Evolutionary conservation across 2,888 invertebrate genomes (phyloP).

Genomic region (Alloscopus bannaensis): DNA sequence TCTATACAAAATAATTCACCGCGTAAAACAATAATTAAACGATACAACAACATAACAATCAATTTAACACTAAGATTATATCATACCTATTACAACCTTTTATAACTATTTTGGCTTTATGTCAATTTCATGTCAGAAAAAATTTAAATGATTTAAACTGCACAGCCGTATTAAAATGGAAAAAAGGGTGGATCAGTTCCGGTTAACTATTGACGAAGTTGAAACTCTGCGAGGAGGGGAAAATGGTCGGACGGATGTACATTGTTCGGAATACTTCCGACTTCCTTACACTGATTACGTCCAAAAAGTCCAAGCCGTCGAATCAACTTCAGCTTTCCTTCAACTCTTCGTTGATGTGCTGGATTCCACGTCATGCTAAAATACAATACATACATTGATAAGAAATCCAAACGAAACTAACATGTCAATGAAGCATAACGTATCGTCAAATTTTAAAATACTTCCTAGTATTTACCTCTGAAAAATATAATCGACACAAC

Average conservation of each 20-base stretch:
- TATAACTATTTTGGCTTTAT: too few species aligned
- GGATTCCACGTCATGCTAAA: constrained; percentile 70
- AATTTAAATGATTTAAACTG: too few species aligned
- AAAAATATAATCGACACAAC: constrained; percentile 94
- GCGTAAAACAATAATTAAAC: too few species aligned
- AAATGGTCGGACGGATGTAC: constrained; percentile 89
- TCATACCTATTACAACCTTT: too few species aligned
- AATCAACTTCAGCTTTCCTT: constrained; percentile 79
- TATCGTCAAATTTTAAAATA: too few species aligned
- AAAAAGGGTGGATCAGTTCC: too few species aligned
- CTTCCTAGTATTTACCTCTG: constrained; percentile 81
- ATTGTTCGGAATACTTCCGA: constrained; percentile 84
- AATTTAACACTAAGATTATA: too few species aligned
- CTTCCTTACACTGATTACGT: constrained; percentile 78
- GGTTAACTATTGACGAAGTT: constrained; percentile 75
- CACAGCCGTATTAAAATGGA: too few species aligned
- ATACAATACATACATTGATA: constrained; percentile 17
- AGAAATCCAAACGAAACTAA: too few species aligned
- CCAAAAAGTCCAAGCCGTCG: constrained; percentile 83
- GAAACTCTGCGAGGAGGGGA: constrained; percentile 85
- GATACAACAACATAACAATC: too few species aligned
- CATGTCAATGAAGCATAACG: too few species aligned
- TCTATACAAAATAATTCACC: too few species aligned
- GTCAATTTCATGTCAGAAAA: not conserved
- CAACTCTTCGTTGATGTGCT: constrained; percentile 72